These are phyloP conservation scores for Triops cancriformis DNA, from an alignment of 1,140 invertebrate species.

Conservation along the genomic window DNA sequence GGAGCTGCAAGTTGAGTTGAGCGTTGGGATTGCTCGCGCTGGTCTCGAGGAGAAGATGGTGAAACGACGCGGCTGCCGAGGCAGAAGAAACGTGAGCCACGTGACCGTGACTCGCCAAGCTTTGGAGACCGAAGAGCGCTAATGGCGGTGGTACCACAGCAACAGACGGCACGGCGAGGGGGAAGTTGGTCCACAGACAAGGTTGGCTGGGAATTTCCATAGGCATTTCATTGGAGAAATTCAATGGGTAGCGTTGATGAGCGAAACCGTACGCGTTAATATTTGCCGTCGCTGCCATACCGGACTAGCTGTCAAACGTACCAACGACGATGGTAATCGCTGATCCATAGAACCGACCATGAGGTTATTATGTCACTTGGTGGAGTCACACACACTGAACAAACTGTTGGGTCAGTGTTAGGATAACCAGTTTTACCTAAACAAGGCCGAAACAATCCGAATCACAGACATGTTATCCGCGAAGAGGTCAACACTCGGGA, in stretches of 20 bases:
- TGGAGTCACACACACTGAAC: no score
- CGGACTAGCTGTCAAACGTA: background rate
- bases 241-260: background rate
- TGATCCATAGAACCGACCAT: background rate
- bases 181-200: background rate
- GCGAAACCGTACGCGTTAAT: background rate
- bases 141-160: conserved; percentile 4
- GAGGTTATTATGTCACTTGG: no score
- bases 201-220: background rate
- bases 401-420: no score
- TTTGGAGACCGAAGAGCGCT: background rate
- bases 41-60: background rate
- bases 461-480: no score
- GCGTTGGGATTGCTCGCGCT: background rate
- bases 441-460: no score
- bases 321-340: background rate
- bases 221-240: background rate
- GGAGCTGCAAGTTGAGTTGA: background rate
- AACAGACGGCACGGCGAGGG: background rate
- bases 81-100: background rate
- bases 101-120: background rate
- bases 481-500: background rate
- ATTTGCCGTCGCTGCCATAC: background rate
- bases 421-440: no score
- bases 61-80: background rate